These are phyloP conservation scores for Punctoribates punctum DNA, from an alignment of 2,888 invertebrate species.

Conservation along the genomic window DNA sequence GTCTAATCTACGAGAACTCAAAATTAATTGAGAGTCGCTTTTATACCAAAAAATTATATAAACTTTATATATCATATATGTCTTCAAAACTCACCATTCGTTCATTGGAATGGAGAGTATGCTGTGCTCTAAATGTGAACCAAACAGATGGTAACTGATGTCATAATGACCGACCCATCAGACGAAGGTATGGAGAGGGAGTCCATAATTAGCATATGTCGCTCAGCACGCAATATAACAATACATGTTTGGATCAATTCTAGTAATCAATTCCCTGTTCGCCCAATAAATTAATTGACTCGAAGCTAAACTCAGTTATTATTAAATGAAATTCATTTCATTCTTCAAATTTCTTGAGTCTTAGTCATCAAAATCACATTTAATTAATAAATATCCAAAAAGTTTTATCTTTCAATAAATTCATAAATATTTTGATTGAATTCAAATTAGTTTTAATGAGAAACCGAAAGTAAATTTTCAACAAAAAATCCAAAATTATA, in stretches of 20 bases:
- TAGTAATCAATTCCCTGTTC: conserved; percentile 11
- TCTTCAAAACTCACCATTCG: background rate
- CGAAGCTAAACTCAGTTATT: background rate
- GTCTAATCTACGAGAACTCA: conserved; percentile 1
- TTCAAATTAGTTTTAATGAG: conserved; percentile 7
- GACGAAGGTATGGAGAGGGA: conserved; percentile 19
- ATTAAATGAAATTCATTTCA: background rate
- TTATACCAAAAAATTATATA: conserved; percentile 7
- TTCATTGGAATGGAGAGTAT: background rate
- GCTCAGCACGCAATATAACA: conserved; percentile 21
- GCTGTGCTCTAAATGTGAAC: conserved; percentile 18
- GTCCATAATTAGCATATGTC: conserved; percentile 17
- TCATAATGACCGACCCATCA: conserved; percentile 18
- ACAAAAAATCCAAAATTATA: background rate
- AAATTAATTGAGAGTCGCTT: conserved; percentile 5
- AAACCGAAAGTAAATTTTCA: background rate
- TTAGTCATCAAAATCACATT: background rate
- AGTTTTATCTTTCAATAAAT: background rate
- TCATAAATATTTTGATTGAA: background rate
- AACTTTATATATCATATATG: background rate
- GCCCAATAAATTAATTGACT: conserved; percentile 21
- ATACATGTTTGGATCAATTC: conserved; percentile 21
- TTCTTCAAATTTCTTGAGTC: background rate
- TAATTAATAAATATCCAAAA: background rate
- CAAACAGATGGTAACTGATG: conserved; percentile 32